These are phyloP conservation scores for Callithrix jacchus DNA, from an alignment of 2,113 vertebrate species.

Conservation along the genomic window DNA sequence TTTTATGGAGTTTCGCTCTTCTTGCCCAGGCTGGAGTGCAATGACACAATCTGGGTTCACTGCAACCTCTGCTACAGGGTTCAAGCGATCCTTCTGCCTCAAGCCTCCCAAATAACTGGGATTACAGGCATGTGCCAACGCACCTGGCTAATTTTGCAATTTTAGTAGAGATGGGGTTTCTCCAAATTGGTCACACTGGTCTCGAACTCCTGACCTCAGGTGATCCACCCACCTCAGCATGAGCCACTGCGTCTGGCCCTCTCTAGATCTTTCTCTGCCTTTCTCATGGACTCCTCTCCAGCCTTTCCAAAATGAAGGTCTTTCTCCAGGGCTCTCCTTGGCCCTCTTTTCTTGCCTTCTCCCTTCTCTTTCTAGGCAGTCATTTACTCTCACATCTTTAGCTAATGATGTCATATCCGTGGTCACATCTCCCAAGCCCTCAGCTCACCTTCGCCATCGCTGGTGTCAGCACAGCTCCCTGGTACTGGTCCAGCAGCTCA, in stretches of 20 bases:
- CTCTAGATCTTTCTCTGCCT: not conserved
- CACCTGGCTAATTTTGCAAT: too few relatives aligned
- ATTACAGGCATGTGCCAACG: too few relatives aligned
- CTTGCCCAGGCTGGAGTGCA: too few relatives aligned
- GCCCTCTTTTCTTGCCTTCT: not conserved
- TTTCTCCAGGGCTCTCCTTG: not conserved
- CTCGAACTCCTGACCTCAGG: too few relatives aligned
- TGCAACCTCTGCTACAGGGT: too few relatives aligned
- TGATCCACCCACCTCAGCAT: too few relatives aligned
- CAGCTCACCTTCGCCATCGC: not conserved
- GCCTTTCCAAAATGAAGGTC: not conserved
- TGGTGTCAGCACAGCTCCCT: not conserved
- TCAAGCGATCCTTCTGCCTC: too few relatives aligned
- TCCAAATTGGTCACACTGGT: too few relatives aligned
- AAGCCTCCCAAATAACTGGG: too few relatives aligned
- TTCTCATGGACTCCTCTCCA: not conserved
- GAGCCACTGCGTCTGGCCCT: not conserved
- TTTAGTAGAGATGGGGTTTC: too few relatives aligned
- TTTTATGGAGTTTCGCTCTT: too few relatives aligned
- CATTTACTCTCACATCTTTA: not conserved
- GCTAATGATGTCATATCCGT: not conserved
- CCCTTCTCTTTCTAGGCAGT: not conserved
- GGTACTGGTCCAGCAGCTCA: not conserved
- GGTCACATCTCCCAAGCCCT: not conserved
- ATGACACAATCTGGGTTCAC: too few relatives aligned